Evolutionary conservation across 2,113 vertebrate species (phyloP).

Genomic region (Cyrtonyx montezumae): DNA sequence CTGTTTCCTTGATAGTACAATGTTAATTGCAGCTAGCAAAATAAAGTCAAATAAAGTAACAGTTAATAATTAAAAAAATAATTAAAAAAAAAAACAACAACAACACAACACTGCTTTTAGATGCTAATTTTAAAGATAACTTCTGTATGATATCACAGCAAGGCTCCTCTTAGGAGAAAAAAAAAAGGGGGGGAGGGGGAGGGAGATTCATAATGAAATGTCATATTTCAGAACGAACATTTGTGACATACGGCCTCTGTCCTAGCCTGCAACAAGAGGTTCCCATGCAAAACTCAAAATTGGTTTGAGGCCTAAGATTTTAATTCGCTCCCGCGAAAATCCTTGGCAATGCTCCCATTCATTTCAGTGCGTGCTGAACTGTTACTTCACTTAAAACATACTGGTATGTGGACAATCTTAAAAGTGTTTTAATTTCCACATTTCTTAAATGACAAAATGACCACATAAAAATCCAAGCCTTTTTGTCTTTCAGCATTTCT

Average conservation of each 20-base stretch:
- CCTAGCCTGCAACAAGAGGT: neutral
- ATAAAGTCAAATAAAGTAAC: constrained; percentile 18
- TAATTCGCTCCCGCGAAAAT: neutral
- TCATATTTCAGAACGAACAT: neutral
- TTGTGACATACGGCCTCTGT: neutral
- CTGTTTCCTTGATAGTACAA: constrained; percentile 39
- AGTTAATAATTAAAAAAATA: neutral
- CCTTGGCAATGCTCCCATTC: neutral
- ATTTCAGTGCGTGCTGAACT: neutral
- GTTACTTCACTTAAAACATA: neutral
- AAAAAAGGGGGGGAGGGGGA: accelerated
- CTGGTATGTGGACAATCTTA: neutral
- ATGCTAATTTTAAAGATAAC: neutral
- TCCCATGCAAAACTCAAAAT: neutral
- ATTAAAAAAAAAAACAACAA: no score
- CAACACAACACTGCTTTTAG: neutral
- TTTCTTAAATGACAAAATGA: neutral
- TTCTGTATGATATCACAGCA: neutral
- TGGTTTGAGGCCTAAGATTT: neutral
- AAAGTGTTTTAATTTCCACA: neutral
- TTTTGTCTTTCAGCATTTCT: neutral
- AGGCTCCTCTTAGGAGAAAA: neutral
- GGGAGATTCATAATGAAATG: neutral
- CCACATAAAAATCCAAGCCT: neutral
- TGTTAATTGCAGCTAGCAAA: neutral